Conservation (phyloP, 1,140 invertebrate genomes). For the Cepaea nemoralis region DNA sequence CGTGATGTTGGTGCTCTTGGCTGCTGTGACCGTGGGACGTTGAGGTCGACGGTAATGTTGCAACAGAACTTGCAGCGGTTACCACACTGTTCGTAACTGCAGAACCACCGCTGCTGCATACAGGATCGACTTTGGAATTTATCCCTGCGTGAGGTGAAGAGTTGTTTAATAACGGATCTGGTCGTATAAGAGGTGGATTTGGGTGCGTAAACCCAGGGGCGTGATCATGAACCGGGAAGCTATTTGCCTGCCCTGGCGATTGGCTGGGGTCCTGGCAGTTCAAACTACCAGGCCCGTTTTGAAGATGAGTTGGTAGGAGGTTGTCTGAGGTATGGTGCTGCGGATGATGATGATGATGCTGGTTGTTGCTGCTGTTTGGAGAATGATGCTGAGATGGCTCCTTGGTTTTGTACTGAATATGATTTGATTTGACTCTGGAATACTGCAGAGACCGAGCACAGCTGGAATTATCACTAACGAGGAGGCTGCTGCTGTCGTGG, state of each 20-base stretch:
- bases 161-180: not conserved
- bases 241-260: not conserved
- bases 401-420: not conserved
- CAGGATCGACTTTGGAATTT: not conserved
- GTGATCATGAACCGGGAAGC: not conserved
- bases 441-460: slow-evolving; percentile 31
- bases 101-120: not conserved
- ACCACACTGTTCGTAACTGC: not conserved
- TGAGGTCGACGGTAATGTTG: not conserved
- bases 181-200: not conserved
- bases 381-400: not conserved
- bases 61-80: not conserved
- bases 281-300: slow-evolving; percentile 13
- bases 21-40: not conserved
- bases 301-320: not conserved
- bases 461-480: slow-evolving; percentile 1
- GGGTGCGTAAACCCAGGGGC: not conserved
- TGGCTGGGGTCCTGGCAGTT: not conserved
- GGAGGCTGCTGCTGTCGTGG: not conserved
- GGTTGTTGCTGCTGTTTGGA: not conserved
- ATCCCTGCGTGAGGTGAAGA: not conserved
- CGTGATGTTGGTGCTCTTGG: not conserved
- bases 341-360: not conserved
- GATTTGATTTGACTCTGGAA: slow-evolving; percentile 17
- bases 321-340: not conserved